Base-by-base conservation (phyloP, 2,113 vertebrate genomes). In the Hippolais icterina region DNA sequence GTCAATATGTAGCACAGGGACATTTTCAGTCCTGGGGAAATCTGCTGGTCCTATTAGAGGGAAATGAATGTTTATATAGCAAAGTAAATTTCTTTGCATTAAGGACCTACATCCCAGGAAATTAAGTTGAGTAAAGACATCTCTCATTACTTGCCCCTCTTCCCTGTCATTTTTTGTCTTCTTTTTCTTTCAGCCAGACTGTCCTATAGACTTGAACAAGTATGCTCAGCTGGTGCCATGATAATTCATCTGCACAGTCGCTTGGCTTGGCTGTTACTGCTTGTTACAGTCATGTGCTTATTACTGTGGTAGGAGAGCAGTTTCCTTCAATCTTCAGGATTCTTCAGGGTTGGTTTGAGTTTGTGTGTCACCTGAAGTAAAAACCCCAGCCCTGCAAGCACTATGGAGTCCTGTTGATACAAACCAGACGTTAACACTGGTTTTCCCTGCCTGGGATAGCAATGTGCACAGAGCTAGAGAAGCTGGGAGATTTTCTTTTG, bases 171-270 rank as follows among this genome's bases (percentile, higher is more conserved):
- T 75, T 98, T 98, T 98, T 24, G 11, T 98, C 59, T 99, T 98
- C 61, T 56, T 99, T 78, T 98, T 99, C 84, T 99, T 99, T 95
- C 98, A 98, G 95, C 98, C 99, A 91, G 98, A 98, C 2, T 35
- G 59, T 24, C 66, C 35, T 13, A 65, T 99, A 7, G 88, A 99
- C 92, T 99, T 98, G 96, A 96, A 97, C 1, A 87, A 97, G 22
- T 98, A 99, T 3, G 25, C 59, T 57, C 97, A 98, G 52, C 97
- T 98, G 0, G 90, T 79, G 0, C 98, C 98, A 6, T 99, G 98
- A 99, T 99, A 98, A 99, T 87, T 44, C 46, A 77, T 22, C 47
- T 68, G 46, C 46, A 60, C 4, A 33, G 18, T 52, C 2, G 0
- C 37, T 49, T 68, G 25, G 3, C 23, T 49, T 31, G 37, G 47